These are phyloP conservation scores for Tachystola acroxantha DNA, from an alignment of 2,888 invertebrate genomes.

Conservation along the genomic window DNA sequence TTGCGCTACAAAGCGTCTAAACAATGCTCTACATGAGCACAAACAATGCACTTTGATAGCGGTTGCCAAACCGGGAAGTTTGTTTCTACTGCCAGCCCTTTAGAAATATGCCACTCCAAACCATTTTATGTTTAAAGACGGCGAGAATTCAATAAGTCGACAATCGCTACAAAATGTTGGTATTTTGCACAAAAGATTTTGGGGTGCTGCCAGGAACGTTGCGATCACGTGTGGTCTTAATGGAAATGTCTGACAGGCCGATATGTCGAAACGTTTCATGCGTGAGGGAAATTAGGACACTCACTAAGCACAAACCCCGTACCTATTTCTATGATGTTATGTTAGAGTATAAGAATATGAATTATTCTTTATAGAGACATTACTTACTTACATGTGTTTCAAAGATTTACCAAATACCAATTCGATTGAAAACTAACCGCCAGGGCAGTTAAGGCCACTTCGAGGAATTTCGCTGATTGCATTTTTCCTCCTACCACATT, in stretches of 20 bases:
- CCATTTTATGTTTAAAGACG: not conserved
- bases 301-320: not conserved
- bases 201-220: conserved; percentile 35
- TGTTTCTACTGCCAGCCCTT: conserved; percentile 17
- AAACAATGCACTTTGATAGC: conserved; percentile 37
- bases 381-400: no score
- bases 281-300: conserved; percentile 1
- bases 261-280: conserved; percentile 22
- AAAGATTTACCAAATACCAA: no score
- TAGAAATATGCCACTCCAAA: conserved; percentile 1
- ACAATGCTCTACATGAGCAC: conserved; percentile 42
- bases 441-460: no score
- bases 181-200: conserved; percentile 22
- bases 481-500: no score
- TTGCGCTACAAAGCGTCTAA: conserved; percentile 42
- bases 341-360: no score
- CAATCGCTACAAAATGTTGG: conserved; percentile 13
- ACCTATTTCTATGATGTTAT: not conserved
- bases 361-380: no score
- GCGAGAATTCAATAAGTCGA: not conserved
- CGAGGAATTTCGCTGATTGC: no score
- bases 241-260: conserved; percentile 25
- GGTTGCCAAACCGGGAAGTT: conserved; percentile 34
- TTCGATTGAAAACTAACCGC: no score
- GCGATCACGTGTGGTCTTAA: conserved; percentile 28